Percentiles rank a stretch among this genome's conserved stretches.
phyloP scores from a whole-genome alignment of 2,888 invertebrate genomes.

The Merodon equestris region DNA sequence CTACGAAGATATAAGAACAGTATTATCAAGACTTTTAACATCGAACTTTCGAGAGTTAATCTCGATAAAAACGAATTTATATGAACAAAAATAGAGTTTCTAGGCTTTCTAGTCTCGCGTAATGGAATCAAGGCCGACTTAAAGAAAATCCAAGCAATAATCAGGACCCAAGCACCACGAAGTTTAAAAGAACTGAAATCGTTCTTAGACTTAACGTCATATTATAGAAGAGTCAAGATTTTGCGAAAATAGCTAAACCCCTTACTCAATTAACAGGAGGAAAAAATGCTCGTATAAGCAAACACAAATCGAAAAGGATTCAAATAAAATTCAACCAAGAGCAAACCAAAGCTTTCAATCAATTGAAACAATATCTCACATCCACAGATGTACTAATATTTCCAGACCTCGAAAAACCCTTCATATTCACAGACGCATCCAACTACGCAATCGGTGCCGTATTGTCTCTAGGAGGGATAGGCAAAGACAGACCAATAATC shows the following conservation, averaged over 20 bases:
- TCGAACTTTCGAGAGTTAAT: slow-evolving; percentile 1
- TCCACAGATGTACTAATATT: not conserved
- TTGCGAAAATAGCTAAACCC: slow-evolving; percentile 1
- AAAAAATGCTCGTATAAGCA: not conserved
- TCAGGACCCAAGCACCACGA: not conserved
- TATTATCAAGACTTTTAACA: not conserved
- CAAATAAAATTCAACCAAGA: no score
- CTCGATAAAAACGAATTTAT: slow-evolving; percentile 16
- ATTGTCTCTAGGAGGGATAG: not conserved
- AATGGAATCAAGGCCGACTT: not conserved
- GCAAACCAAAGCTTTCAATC: slow-evolving; percentile 4
- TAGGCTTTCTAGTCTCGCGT: not conserved
- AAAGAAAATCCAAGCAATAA: slow-evolving; percentile 2
- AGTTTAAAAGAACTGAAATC: not conserved
- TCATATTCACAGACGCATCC: not conserved
- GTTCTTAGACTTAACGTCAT: slow-evolving; percentile 8
- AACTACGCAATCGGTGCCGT: slow-evolving; percentile 10
- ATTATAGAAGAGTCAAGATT: slow-evolving; percentile 10
- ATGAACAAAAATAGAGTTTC: not conserved
- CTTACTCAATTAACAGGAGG: not conserved
- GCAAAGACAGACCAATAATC: no score
- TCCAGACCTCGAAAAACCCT: slow-evolving; percentile 10
- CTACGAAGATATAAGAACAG: not conserved
- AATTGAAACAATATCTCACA: slow-evolving; percentile 5
- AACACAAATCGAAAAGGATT: slow-evolving; percentile 5